Base-by-base conservation (phyloP, 2,113 vertebrate species). In the Hypomesus transpacificus region DNA sequence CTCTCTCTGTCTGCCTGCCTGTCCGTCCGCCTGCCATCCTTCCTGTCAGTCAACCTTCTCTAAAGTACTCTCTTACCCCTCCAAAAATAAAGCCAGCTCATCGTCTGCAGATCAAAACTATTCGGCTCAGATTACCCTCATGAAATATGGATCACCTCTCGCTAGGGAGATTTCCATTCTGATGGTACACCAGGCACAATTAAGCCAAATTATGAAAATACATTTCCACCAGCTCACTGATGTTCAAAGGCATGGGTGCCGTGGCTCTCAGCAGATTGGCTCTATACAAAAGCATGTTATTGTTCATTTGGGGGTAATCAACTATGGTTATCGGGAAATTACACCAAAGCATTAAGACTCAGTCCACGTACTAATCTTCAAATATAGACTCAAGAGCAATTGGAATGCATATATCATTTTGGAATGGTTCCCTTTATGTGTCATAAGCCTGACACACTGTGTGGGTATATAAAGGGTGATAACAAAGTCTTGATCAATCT, bases 191-290 rank as follows among this genome's bases (percentile, higher is more conserved):
- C 80, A 87, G 84, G 75, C 83, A 83, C 87, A 89, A 91, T 91
- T 89, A 91, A 86, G 75, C 73, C 80, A 87, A 89, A 90, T 89
- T 87, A 91, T 87, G 82, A 89, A 89, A 88, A 89, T 86, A 77
- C 84, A 86, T 87, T 85, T 85, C 84, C 68, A 79, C 77, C 77
- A 79, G 77, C 75, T 75, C 61, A 68, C 80, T 39, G 64, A 82
- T 79, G 75, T 84, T 87, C 68, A 3, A 75, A 11, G 34, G 28
- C 67, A 7, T 0, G 57, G 77, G 79, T 0, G 71, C 58, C 34
- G 24, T 52, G 53, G 22, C 16, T 62, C 58, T 26, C 16, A 56
- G 68, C 21, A 28, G 24, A 57, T 20, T 26, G 58, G 65, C 6
- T 20, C 66, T 59, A 51, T 39, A 71, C 76, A 60, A 78, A 81